Evolutionary conservation across 2,797 vertebrate species (phyloP).

Genomic region (Synanceia verrucosa): DNA sequence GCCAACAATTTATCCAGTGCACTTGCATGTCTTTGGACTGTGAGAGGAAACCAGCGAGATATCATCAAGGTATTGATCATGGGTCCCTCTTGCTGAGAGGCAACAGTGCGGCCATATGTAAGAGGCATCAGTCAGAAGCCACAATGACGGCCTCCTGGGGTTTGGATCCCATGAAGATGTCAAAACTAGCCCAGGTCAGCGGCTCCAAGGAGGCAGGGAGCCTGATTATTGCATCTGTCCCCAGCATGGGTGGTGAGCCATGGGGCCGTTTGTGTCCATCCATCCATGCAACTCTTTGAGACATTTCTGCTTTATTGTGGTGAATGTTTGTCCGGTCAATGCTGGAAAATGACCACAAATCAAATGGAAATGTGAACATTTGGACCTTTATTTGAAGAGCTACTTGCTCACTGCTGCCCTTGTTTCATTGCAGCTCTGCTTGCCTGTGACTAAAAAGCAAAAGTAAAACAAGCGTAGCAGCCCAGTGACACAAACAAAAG

Average conservation of each 20-base stretch:
- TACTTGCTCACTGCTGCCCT: slow-evolving; percentile 56
- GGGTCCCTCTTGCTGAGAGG: slow-evolving; percentile 18
- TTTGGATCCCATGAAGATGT: slow-evolving; percentile 23
- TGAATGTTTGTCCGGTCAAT: not conserved
- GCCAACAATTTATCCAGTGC: not conserved
- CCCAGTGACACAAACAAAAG: slow-evolving; percentile 54
- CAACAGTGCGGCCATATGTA: slow-evolving; percentile 10
- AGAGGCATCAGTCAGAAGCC: slow-evolving; percentile 13
- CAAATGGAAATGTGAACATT: not conserved
- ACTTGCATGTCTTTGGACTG: not conserved
- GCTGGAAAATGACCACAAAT: not conserved
- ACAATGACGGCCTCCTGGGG: slow-evolving; percentile 26
- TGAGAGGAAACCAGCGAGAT: slow-evolving; percentile 26
- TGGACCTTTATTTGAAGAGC: slow-evolving; percentile 6
- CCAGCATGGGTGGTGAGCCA: slow-evolving; percentile 3
- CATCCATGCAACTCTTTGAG: not conserved
- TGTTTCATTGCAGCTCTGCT: slow-evolving; percentile 47
- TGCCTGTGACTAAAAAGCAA: slow-evolving; percentile 51
- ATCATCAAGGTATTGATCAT: slow-evolving; percentile 38
- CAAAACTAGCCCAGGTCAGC: slow-evolving; percentile 22
- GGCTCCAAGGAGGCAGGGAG: not conserved
- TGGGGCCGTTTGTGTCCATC: not conserved
- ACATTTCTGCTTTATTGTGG: not conserved
- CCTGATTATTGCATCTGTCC: not conserved
- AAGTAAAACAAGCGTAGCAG: slow-evolving; percentile 51